Base-by-base conservation (phyloP, 2,797 vertebrate genomes). In the Iguana delicatissima region DNA sequence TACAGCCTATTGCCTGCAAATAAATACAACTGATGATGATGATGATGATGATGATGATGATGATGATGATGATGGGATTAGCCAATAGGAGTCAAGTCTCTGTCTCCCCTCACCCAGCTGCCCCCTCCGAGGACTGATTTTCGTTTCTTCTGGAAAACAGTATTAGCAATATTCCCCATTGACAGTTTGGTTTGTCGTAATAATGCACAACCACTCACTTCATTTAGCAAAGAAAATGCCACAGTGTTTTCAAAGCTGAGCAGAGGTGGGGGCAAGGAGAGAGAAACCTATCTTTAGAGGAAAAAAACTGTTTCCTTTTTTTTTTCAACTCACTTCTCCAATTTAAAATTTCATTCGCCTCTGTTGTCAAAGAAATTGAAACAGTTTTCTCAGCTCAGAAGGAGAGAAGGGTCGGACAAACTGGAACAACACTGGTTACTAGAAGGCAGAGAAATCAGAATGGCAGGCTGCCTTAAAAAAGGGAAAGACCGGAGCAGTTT, bases 281-380 rank as follows among this genome's bases (percentile, higher is more conserved):
- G 29, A 59, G 18, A 80, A 4, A 0, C 14, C 64, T 13, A n/a
- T 22, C 57, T 86, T 52, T 52, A 6, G 7, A 4, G 42, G 16
- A 3, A 55, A 69, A 64, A 18, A 2, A 55, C 1, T 2, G 3
- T 3, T n/a, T 77, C 62, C 50, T 55, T 76, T 1, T 2, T 0
- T 74, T 1, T 1, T 0, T n/a, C 57, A 42, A 8, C 14, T 74
- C 32, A 46, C 62, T 26, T 14, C 1, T 5, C 57, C 9, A 4
- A 38, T 2, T 0, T 0, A 9, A 77, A 69, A 42, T 32, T 18
- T 24, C 32, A 38, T 82, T 81, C 16, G 6, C 0, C 29, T 85
- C 76, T 46, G 6, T 4, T 62, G 10, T 29, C 67, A 55, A 50
- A 2, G 57, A 1, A 0, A 0, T 12, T 72, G 0, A n/a, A 20